A percentile compares a stretch with the other conserved stretches of the same genome.
Evolutionary conservation across 2,113 vertebrate species (phyloP).

Genomic region (Corythoichthys intestinalis): DNA sequence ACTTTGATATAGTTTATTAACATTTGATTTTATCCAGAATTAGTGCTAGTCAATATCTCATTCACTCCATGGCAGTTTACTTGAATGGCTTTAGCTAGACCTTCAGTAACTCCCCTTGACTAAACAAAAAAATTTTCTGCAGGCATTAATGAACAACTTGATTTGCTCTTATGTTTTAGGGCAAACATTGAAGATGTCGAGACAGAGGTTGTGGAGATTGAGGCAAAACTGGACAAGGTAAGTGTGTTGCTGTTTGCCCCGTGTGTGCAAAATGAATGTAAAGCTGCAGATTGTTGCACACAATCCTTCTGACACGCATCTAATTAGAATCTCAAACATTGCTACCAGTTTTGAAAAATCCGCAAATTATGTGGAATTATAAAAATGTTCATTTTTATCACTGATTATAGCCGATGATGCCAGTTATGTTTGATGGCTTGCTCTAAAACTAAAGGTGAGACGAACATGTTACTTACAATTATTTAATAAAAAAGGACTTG

Average conservation of each 20-base stretch:
- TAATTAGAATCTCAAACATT: not conserved
- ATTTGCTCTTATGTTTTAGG: slow-evolving; percentile 70
- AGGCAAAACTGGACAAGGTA: slow-evolving; percentile 96
- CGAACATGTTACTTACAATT: no score
- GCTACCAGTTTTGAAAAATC: not conserved
- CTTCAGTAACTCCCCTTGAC: not conserved
- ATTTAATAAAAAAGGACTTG: no score
- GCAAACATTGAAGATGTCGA: slow-evolving; percentile 96
- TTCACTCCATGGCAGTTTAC: not conserved
- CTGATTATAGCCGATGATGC: not conserved
- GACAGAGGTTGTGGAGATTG: slow-evolving; percentile 94
- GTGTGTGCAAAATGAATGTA: not conserved
- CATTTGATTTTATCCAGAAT: not conserved
- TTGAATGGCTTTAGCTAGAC: not conserved
- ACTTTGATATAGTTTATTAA: no score
- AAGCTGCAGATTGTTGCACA: not conserved
- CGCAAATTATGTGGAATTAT: not conserved
- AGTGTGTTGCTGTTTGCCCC: slow-evolving; percentile 25
- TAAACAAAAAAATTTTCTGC: not conserved
- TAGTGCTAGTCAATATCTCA: not conserved
- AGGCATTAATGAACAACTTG: slow-evolving; percentile 13
- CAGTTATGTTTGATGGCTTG: not conserved
- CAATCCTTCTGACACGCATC: not conserved
- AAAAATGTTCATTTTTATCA: not conserved
- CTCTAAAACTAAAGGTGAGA: not conserved